These are phyloP conservation scores for Euglossa dilemma DNA, from an alignment of 1,140 invertebrate genomes.

Conservation along the genomic window DNA sequence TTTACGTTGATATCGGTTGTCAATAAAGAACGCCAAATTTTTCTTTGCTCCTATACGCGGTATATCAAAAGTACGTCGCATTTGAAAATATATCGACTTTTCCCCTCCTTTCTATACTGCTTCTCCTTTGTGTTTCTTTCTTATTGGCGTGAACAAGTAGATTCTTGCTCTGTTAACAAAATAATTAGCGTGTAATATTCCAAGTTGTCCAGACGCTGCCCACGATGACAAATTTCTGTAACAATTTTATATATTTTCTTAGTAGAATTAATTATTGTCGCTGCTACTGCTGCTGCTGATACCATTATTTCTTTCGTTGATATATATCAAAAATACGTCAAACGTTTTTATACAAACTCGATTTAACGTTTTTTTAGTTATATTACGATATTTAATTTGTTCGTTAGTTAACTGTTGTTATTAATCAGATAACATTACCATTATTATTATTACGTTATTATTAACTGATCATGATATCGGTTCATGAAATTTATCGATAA, in stretches of 20 bases:
- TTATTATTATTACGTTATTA: conserved; percentile 32
- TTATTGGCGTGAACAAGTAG: neutral
- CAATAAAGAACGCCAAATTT: neutral
- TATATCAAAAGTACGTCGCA: neutral
- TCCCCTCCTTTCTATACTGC: neutral
- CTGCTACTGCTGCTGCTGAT: neutral
- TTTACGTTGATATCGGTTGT: neutral
- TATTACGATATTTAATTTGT: conserved; percentile 62
- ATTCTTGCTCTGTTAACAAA: conserved; percentile 2
- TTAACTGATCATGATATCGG: conserved; percentile 37
- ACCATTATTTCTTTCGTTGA: conserved; percentile 15
- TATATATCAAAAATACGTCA: conserved; percentile 21
- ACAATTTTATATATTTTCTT: conserved; percentile 15
- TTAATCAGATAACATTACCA: conserved; percentile 44
- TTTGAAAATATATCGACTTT: neutral
- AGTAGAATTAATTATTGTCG: neutral
- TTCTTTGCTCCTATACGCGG: neutral
- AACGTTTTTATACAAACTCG: conserved; percentile 30
- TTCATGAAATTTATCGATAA: conserved; percentile 54
- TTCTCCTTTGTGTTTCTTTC: neutral
- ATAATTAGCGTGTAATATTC: conserved; percentile 20
- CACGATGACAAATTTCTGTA: neutral
- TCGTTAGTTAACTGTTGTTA: conserved; percentile 59
- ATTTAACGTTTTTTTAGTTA: conserved; percentile 46
- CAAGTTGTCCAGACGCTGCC: neutral